Conservation (phyloP, 2,797 vertebrate species). For the Phataginus tetradactyla region DNA sequence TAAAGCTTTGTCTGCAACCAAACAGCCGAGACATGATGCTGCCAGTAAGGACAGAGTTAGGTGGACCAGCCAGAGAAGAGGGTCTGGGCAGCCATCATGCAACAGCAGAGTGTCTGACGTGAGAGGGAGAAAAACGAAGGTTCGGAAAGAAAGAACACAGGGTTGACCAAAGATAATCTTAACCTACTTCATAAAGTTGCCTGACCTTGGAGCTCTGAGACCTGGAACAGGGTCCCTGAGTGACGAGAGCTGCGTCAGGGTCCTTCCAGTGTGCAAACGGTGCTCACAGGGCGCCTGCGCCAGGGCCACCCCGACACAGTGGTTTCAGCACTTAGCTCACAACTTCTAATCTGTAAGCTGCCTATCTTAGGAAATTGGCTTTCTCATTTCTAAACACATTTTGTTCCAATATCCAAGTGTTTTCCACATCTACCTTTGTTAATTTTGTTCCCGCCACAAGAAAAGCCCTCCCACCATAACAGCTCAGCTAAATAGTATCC, state of each 20-base stretch:
- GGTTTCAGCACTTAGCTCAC: not conserved
- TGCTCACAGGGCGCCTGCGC: not conserved
- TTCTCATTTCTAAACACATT: constrained; percentile 17
- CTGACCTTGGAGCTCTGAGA: not conserved
- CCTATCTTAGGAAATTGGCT: not conserved
- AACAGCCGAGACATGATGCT: not conserved
- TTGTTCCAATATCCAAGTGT: not conserved
- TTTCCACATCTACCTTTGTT: not conserved
- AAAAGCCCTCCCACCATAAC: not conserved
- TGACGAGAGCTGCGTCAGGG: not conserved
- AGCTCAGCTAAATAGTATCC: not conserved
- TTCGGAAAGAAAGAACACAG: not conserved
- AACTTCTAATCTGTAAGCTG: not conserved
- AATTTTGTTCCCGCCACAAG: not conserved
- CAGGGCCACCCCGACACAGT: not conserved
- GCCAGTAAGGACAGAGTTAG: not conserved
- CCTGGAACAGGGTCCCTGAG: not conserved
- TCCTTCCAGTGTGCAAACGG: accelerated
- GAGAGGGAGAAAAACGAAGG: not conserved
- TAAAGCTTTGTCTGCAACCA: not conserved
- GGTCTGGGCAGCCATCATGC: not conserved
- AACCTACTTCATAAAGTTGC: not conserved
- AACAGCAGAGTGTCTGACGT: not conserved
- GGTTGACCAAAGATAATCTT: not conserved
- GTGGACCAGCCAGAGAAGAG: not conserved